These are phyloP conservation scores for Lacerta agilis DNA, from an alignment of 2,797 vertebrate genomes.

Conservation along the genomic window DNA sequence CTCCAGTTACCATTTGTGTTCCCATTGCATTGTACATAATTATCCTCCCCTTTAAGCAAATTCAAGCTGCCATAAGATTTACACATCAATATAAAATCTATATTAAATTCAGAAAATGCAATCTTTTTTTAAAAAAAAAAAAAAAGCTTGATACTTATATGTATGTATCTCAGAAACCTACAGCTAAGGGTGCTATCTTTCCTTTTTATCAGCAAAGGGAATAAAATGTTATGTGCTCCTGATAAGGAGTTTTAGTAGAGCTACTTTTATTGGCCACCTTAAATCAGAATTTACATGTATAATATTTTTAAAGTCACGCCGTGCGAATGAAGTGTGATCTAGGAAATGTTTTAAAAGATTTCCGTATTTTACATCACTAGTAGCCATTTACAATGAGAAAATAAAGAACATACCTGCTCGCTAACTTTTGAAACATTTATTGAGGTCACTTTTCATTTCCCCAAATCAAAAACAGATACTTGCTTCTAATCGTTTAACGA, in stretches of 20 bases:
- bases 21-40: slow-evolving; percentile 58
- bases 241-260: slow-evolving; percentile 29
- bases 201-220: slow-evolving; percentile 39
- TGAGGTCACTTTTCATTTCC: slow-evolving; percentile 77
- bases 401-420: slow-evolving; percentile 65
- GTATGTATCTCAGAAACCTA: slow-evolving; percentile 12
- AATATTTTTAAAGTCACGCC: slow-evolving; percentile 35
- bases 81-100: neutral
- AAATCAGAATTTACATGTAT: slow-evolving; percentile 4
- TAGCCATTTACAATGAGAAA: slow-evolving; percentile 64
- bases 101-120: slow-evolving; percentile 8
- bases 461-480: slow-evolving; percentile 78
- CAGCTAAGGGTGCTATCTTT: slow-evolving; percentile 26
- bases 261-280: slow-evolving; percentile 48
- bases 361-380: slow-evolving; percentile 12
- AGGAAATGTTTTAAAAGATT: neutral
- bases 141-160: neutral
- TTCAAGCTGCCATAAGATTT: slow-evolving; percentile 35
- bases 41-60: slow-evolving; percentile 48
- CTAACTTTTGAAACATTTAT: slow-evolving; percentile 75
- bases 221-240: slow-evolving; percentile 23
- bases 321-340: slow-evolving; percentile 36
- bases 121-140: neutral
- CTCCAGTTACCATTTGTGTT: slow-evolving; percentile 50
- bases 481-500: slow-evolving; percentile 79